Percentiles rank a stretch among this genome's conserved stretches.
Evolutionary conservation across 2,113 vertebrate species (phyloP).

Genomic region (Chaenogobius annularis): DNA sequence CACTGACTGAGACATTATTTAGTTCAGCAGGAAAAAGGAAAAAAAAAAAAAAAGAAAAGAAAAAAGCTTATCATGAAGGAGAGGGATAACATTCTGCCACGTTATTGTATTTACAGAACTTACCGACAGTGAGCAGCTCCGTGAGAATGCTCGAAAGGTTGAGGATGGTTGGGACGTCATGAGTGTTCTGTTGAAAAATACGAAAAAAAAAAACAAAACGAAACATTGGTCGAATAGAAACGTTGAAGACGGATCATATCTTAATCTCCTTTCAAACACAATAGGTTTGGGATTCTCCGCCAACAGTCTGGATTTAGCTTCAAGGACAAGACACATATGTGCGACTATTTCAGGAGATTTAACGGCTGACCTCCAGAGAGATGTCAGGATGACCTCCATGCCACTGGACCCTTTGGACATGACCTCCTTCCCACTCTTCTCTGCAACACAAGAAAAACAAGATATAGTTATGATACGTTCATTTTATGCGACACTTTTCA

Average conservation of each 20-base stretch:
- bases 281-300: too few relatives aligned
- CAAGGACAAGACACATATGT: neutral
- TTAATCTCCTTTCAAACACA: too few relatives aligned
- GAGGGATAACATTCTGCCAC: too few relatives aligned
- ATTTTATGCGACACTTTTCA: too few relatives aligned
- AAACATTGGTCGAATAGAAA: too few relatives aligned
- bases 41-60: too few relatives aligned
- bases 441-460: conserved; percentile 71
- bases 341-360: neutral
- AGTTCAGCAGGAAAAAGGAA: too few relatives aligned
- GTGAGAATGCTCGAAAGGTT: conserved; percentile 92
- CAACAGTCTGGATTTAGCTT: neutral
- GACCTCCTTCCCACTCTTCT: conserved; percentile 95
- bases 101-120: conserved; percentile 47
- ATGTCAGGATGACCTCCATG: conserved; percentile 89
- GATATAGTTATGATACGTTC: neutral
- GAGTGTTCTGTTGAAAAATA: conserved; percentile 80
- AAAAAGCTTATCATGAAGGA: too few relatives aligned
- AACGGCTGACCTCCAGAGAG: conserved; percentile 84
- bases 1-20: neutral
- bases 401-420: conserved; percentile 92
- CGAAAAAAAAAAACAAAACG: conserved; percentile 38
- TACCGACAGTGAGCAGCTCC: conserved; percentile 90
- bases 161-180: conserved; percentile 87
- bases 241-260: too few relatives aligned